Percentiles rank a stretch among this genome's conserved stretches.
Evolutionary conservation across 2,888 invertebrate species (phyloP).

Genomic region (Mimachlamys varia): DNA sequence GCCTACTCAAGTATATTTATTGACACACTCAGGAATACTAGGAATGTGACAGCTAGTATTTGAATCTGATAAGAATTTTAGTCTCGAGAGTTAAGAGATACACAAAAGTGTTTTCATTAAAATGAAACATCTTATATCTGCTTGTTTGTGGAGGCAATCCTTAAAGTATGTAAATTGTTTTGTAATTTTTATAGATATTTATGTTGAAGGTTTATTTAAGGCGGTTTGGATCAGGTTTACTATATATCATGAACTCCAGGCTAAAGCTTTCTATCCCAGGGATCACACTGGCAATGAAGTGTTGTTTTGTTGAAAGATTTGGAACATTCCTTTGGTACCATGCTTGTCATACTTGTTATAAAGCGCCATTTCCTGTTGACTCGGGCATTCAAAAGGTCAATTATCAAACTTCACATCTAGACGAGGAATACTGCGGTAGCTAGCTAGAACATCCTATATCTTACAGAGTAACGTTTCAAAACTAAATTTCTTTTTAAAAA

Average conservation of each 20-base stretch:
- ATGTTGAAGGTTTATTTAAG: background rate
- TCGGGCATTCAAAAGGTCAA: background rate
- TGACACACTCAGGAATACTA: background rate
- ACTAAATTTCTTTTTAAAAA: background rate
- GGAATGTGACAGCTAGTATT: background rate
- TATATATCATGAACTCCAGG: background rate
- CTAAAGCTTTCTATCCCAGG: background rate
- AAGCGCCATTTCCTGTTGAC: conserved; percentile 17
- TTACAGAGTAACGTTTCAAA: background rate
- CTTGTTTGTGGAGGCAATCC: background rate
- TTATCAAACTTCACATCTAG: background rate
- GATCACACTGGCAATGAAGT: background rate
- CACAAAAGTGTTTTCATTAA: background rate
- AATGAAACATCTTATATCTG: background rate
- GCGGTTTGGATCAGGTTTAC: background rate
- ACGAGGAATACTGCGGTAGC: background rate
- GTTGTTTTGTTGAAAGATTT: background rate
- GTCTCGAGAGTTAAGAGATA: background rate
- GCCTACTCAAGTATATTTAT: background rate
- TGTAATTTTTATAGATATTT: conserved; percentile 4
- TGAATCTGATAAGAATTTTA: background rate
- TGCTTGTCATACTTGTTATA: background rate
- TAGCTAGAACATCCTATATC: background rate
- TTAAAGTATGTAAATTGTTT: background rate
- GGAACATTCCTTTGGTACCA: conserved; percentile 8